Percentiles rank a stretch among this genome's conserved stretches.
phyloP scores from a whole-genome alignment of 2,888 invertebrate species.

The Epinotia brunnichana region DNA sequence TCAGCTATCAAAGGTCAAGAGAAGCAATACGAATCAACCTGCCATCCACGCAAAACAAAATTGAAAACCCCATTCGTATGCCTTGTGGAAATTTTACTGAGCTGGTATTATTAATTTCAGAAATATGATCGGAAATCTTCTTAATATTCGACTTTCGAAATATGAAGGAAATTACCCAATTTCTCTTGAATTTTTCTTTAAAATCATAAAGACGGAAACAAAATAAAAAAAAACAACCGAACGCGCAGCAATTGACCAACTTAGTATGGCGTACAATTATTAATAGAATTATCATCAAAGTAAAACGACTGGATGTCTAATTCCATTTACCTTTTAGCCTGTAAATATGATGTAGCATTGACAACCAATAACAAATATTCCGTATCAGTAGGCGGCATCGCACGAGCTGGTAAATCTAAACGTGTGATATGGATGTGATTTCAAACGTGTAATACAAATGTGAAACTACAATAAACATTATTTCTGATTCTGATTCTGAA shows the following conservation, averaged over 20 bases:
- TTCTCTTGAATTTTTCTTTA: too few species aligned
- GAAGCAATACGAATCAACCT: slow-evolving; percentile 18
- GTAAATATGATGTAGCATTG: background rate
- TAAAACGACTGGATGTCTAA: background rate
- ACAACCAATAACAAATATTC: slow-evolving; percentile 26
- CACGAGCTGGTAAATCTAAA: slow-evolving; percentile 25
- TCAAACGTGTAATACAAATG: slow-evolving; percentile 42
- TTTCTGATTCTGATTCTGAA: too few species aligned
- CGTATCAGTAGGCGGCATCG: slow-evolving; percentile 22
- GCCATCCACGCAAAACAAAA: slow-evolving; percentile 16
- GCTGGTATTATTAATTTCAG: too few species aligned
- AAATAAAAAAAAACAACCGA: too few species aligned
- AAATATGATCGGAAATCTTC: too few species aligned
- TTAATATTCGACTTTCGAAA: too few species aligned
- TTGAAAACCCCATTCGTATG: background rate
- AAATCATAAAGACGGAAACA: too few species aligned
- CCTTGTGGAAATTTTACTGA: too few species aligned
- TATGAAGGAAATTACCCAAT: too few species aligned
- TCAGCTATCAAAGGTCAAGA: slow-evolving; percentile 21
- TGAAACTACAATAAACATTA: too few species aligned
- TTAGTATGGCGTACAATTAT: background rate
- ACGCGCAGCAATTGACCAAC: background rate
- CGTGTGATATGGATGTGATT: slow-evolving; percentile 30
- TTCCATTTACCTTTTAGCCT: background rate
- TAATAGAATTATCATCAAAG: background rate